Percentiles rank a stretch among this genome's conserved stretches.
Conservation (phyloP, 53 echinoderm and acorn worm genomes). For the Mesocentrotus franciscanus region DNA sequence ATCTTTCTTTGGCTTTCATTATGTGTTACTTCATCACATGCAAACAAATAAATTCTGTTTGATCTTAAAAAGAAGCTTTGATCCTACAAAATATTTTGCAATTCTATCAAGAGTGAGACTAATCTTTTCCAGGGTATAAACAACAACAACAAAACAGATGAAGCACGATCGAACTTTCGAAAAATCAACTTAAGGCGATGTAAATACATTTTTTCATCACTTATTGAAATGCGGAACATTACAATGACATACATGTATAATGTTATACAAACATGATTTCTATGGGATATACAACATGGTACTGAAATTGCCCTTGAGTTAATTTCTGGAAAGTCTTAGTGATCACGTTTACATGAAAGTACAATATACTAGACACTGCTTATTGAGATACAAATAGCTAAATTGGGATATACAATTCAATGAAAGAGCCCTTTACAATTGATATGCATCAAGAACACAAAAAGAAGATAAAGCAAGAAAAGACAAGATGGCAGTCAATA, state of each 20-base stretch:
- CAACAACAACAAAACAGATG: too few species aligned
- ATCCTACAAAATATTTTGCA: not conserved
- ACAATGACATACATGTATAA: too few species aligned
- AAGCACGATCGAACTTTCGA: too few species aligned
- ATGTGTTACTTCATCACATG: not conserved
- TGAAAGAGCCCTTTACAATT: not conserved
- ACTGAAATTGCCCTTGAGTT: too few species aligned
- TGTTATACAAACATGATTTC: too few species aligned
- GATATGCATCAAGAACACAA: not conserved
- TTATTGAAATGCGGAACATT: too few species aligned
- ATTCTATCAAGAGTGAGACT: not conserved
- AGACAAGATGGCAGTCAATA: not conserved
- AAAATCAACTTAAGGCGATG: too few species aligned
- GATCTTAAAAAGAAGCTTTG: not conserved
- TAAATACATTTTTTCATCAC: too few species aligned
- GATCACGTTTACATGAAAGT: not conserved
- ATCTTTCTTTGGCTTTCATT: not conserved
- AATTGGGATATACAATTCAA: not conserved
- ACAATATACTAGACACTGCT: not conserved
- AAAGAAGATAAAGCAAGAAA: not conserved
- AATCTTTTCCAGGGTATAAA: not conserved
- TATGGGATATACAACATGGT: too few species aligned
- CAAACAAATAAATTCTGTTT: not conserved
- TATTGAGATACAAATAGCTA: too few species aligned
- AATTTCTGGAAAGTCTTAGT: too few species aligned